These are phyloP conservation scores for Caenorhabditis uteleia DNA, from an alignment of 2,888 invertebrate species.

Conservation along the genomic window DNA sequence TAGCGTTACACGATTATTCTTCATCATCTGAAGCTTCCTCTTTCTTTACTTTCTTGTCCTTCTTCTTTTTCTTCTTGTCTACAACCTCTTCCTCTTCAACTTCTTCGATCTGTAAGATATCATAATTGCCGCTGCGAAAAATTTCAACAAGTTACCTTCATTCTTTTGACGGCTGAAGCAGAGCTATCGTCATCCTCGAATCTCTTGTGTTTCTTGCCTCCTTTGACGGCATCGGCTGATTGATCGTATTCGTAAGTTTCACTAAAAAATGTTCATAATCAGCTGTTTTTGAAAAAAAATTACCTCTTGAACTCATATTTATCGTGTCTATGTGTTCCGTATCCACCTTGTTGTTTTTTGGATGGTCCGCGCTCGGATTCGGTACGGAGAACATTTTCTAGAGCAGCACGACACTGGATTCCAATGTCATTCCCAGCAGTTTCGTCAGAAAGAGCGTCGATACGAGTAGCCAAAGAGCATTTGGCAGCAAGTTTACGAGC, in stretches of 20 bases:
- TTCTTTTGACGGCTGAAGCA: slow-evolving; percentile 44
- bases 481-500: slow-evolving; percentile 97
- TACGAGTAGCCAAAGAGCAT: slow-evolving; percentile 86
- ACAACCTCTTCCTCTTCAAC: slow-evolving; percentile 19
- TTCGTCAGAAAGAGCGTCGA: slow-evolving; percentile 95
- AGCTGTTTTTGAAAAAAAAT: slow-evolving; percentile 26
- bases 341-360: slow-evolving; percentile 75
- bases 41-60: slow-evolving; percentile 36
- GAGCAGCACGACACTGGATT: slow-evolving; percentile 84
- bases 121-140: not conserved
- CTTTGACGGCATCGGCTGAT: slow-evolving; percentile 51
- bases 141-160: slow-evolving; percentile 29
- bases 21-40: slow-evolving; percentile 40
- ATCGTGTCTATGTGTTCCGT: slow-evolving; percentile 87
- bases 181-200: slow-evolving; percentile 38
- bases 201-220: slow-evolving; percentile 42
- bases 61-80: slow-evolving; percentile 46
- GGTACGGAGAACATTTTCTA: slow-evolving; percentile 79
- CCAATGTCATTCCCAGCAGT: slow-evolving; percentile 73
- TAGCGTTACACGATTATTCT: slow-evolving; percentile 10
- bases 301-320: slow-evolving; percentile 86
- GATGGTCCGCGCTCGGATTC: slow-evolving; percentile 80
- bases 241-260: slow-evolving; percentile 65
- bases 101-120: slow-evolving; percentile 25
- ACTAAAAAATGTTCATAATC: slow-evolving; percentile 38